Evolutionary conservation across 1,140 invertebrate genomes (phyloP).

Genomic region (Theocolax elegans): DNA sequence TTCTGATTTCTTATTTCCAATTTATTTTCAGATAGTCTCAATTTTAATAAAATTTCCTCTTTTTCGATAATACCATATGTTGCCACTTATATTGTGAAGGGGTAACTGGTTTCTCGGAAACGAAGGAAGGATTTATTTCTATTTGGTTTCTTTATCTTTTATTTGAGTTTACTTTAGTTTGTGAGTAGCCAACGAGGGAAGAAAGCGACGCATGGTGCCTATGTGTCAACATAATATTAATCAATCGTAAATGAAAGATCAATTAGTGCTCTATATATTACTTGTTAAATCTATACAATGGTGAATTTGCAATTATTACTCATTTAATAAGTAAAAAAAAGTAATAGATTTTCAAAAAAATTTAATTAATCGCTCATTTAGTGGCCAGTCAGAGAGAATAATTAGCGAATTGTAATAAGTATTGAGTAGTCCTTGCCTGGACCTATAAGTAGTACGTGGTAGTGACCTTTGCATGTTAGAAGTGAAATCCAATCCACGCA

Average conservation of each 20-base stretch:
- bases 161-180: slow-evolving; percentile 17
- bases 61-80: background rate
- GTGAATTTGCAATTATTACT: slow-evolving; percentile 36
- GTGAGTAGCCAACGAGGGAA: slow-evolving; percentile 35
- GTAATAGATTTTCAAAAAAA: slow-evolving; percentile 25
- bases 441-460: slow-evolving; percentile 51
- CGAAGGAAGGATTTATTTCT: background rate
- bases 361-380: slow-evolving; percentile 45
- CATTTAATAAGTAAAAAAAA: slow-evolving; percentile 26
- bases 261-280: slow-evolving; percentile 18
- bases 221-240: slow-evolving; percentile 13
- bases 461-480: slow-evolving; percentile 60
- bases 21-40: slow-evolving; percentile 35
- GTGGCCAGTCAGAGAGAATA: slow-evolving; percentile 42
- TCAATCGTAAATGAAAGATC: too few species aligned
- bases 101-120: background rate
- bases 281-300: slow-evolving; percentile 16
- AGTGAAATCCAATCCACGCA: slow-evolving; percentile 33
- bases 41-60: slow-evolving; percentile 11
- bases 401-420: slow-evolving; percentile 44
- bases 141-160: slow-evolving; percentile 13
- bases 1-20: slow-evolving; percentile 29
- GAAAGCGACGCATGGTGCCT: slow-evolving; percentile 36
- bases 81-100: background rate
- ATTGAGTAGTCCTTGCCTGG: slow-evolving; percentile 47